Evolutionary conservation across 2,888 invertebrate species (phyloP).

Genomic region (Harpagoxenus sublaevis): DNA sequence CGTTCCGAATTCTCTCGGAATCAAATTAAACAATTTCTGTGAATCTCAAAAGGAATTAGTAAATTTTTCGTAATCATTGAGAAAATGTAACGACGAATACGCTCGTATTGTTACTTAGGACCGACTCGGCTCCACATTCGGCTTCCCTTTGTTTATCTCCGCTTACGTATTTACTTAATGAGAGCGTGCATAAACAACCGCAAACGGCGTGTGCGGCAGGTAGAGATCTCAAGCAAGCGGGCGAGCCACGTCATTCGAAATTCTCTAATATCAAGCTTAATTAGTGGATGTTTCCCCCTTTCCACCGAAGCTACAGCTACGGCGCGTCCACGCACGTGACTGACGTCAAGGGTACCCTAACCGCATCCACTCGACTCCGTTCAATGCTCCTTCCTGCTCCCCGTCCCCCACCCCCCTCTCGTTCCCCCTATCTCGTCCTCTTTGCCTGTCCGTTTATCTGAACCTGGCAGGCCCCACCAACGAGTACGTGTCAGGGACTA

Average conservation of each 20-base stretch:
- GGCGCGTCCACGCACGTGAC: slow-evolving; percentile 52
- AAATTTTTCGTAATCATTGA: neutral
- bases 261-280: slow-evolving; percentile 56
- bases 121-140: neutral
- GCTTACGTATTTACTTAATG: slow-evolving; percentile 45
- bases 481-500: slow-evolving; percentile 74
- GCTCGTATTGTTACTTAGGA: neutral
- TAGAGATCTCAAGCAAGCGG: neutral
- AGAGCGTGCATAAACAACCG: slow-evolving; percentile 41
- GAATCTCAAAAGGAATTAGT: neutral
- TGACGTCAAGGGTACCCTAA: slow-evolving; percentile 59
- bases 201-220: neutral
- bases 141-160: slow-evolving; percentile 31
- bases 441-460: slow-evolving; percentile 50
- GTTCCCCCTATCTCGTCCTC: slow-evolving; percentile 52
- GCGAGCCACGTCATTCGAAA: slow-evolving; percentile 35
- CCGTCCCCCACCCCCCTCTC: slow-evolving; percentile 38
- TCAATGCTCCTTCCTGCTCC: slow-evolving; percentile 42
- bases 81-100: neutral
- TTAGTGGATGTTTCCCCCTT: slow-evolving; percentile 61
- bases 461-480: slow-evolving; percentile 60
- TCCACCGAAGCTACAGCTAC: slow-evolving; percentile 3
- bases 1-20: neutral
- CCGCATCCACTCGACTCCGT: slow-evolving; percentile 51
- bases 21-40: neutral